These are phyloP conservation scores for Silurus asotus DNA, from an alignment of 2,113 vertebrate genomes.

Conservation along the genomic window DNA sequence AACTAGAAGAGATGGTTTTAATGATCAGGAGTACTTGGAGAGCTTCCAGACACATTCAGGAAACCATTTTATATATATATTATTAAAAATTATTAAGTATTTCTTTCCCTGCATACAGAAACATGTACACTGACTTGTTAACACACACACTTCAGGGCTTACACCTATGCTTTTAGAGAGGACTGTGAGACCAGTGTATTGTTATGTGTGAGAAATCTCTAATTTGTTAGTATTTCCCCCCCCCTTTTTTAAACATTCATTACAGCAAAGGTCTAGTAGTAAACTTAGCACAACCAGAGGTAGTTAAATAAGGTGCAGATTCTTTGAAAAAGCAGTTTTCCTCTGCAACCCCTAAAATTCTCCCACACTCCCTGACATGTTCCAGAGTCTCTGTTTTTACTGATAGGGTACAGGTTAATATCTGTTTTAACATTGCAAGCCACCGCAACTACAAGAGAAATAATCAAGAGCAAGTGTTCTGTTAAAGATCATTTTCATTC, in stretches of 20 bases:
- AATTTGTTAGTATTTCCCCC: background rate
- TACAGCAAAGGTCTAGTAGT: background rate
- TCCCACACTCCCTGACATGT: background rate
- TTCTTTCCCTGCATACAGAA: background rate
- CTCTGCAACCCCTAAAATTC: background rate
- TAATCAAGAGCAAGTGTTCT: slow-evolving; percentile 22
- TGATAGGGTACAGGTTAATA: slow-evolving; percentile 24
- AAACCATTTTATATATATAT: background rate
- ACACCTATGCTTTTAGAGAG: background rate
- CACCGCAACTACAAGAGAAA: slow-evolving; percentile 10
- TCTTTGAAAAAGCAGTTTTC: background rate
- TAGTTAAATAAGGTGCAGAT: background rate
- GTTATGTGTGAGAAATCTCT: background rate
- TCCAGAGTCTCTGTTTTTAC: slow-evolving; percentile 24
- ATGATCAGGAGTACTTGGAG: background rate
- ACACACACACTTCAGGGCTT: background rate
- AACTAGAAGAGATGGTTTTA: background rate
- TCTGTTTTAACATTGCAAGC: slow-evolving; percentile 4
- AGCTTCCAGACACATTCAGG: background rate
- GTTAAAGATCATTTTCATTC: slow-evolving; percentile 6
- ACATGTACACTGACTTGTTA: background rate
- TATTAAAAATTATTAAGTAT: background rate
- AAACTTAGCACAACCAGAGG: background rate
- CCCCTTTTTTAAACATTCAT: background rate
- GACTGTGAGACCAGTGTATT: background rate